Conservation (phyloP, 2,888 invertebrate genomes). For the Catocala sponsa region DNA sequence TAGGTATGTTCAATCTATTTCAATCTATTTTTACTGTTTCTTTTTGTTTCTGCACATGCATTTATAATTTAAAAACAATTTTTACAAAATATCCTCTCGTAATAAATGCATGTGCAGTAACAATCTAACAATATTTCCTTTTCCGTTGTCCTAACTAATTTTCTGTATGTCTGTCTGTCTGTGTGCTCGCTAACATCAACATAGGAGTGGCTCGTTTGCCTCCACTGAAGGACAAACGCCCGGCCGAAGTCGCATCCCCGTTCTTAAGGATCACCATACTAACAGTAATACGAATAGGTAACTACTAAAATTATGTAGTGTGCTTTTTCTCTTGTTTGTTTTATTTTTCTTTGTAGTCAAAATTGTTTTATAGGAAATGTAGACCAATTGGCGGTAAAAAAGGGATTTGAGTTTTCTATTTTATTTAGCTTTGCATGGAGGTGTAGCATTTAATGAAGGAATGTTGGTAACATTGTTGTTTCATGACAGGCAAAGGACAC, state of each 20-base stretch:
- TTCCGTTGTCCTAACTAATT: constrained; percentile 76
- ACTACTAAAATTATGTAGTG: constrained; percentile 58
- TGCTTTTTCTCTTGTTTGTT: constrained; percentile 34
- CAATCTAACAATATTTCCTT: constrained; percentile 54
- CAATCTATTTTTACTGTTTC: constrained; percentile 28
- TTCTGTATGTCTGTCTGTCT: constrained; percentile 69
- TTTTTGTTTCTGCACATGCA: constrained; percentile 42
- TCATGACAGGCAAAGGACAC: constrained; percentile 90
- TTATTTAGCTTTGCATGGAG: constrained; percentile 54
- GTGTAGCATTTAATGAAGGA: constrained; percentile 20
- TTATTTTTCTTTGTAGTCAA: constrained; percentile 28
- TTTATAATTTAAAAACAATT: constrained; percentile 13
- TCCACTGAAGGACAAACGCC: constrained; percentile 85
- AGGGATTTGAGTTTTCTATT: constrained; percentile 31
- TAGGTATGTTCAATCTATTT: constrained; percentile 22
- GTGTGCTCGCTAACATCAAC: constrained; percentile 82
- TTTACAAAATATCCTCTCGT: background rate
- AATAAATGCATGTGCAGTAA: constrained; percentile 65
- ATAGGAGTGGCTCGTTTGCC: constrained; percentile 86
- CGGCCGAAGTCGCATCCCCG: constrained; percentile 84
- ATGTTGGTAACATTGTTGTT: constrained; percentile 35
- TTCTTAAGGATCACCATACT: constrained; percentile 85
- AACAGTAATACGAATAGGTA: constrained; percentile 85
- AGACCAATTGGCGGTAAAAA: constrained; percentile 41
- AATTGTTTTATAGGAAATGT: constrained; percentile 47